Conservation (phyloP, 2,797 vertebrate genomes). For the Xenopus petersii region DNA sequence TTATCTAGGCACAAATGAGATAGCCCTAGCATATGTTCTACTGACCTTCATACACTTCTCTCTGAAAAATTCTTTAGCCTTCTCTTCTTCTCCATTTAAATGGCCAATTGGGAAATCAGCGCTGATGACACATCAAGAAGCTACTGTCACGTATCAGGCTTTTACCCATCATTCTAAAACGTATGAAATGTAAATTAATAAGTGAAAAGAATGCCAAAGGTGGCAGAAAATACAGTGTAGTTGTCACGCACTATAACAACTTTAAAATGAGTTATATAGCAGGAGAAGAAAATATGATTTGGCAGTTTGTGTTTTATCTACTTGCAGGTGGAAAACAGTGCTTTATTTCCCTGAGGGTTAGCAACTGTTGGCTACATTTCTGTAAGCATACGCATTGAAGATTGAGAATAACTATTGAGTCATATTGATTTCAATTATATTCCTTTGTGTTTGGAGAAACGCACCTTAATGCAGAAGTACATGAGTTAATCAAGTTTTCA, state of each 20-base stretch:
- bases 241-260: constrained; percentile 21
- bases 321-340: constrained; percentile 17
- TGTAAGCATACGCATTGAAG: constrained; percentile 6
- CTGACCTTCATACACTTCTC: constrained; percentile 16
- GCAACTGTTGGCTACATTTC: constrained; percentile 10
- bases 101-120: constrained; percentile 38
- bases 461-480: neutral
- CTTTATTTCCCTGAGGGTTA: constrained; percentile 17
- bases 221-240: constrained; percentile 15
- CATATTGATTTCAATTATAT: neutral
- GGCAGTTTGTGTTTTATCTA: constrained; percentile 35
- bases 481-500: neutral
- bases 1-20: constrained; percentile 8
- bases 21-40: constrained; percentile 17
- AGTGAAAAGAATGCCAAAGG: constrained; percentile 17
- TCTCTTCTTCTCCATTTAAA: constrained; percentile 32
- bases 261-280: constrained; percentile 35
- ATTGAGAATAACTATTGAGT: constrained; percentile 2
- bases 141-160: constrained; percentile 33
- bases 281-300: constrained; percentile 17
- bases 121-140: constrained; percentile 25
- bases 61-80: constrained; percentile 18
- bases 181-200: constrained; percentile 38
- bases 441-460: neutral
- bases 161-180: constrained; percentile 19